These are phyloP conservation scores for Anoncus sp. DNA, from an alignment of 2,888 invertebrate species.

Conservation along the genomic window DNA sequence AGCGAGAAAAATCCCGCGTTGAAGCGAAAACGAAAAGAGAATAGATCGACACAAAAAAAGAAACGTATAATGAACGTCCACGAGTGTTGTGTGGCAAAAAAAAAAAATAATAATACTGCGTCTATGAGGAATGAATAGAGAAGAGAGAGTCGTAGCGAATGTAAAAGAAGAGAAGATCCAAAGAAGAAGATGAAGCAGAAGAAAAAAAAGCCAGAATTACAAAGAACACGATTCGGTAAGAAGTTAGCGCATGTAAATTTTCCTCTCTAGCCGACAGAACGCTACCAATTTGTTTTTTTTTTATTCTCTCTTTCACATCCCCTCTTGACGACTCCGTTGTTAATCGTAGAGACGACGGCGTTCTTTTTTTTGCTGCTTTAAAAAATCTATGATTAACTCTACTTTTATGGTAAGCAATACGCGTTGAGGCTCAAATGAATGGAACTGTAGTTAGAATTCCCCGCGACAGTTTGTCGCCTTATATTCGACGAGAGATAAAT, in stretches of 20 bases:
- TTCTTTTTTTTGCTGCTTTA: conserved; percentile 8
- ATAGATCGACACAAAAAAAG: conserved; percentile 44
- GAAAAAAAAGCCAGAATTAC: conserved; percentile 24
- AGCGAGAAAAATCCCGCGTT: conserved; percentile 32
- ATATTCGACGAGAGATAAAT: conserved; percentile 54
- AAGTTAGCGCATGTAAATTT: conserved; percentile 61
- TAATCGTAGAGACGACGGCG: not conserved
- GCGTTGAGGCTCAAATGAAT: conserved; percentile 36
- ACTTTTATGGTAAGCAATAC: conserved; percentile 57
- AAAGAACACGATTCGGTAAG: conserved; percentile 59
- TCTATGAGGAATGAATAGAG: conserved; percentile 19
- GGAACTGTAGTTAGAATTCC: conserved; percentile 57
- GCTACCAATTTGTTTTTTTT: conserved; percentile 42
- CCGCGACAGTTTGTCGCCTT: conserved; percentile 31
- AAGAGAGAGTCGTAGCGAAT: conserved; percentile 7
- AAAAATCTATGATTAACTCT: conserved; percentile 59
- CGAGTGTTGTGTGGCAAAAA: conserved; percentile 32
- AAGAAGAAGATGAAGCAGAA: not conserved
- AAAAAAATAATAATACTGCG: no score
- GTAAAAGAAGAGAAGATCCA: conserved; percentile 8
- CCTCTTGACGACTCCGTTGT: conserved; percentile 40
- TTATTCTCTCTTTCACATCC: conserved; percentile 39
- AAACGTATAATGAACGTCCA: conserved; percentile 41
- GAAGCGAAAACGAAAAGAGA: conserved; percentile 39
- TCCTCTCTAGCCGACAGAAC: conserved; percentile 19